Evolutionary conservation across 2,113 vertebrate genomes (phyloP).

Genomic region (Xenopus tropicalis): DNA sequence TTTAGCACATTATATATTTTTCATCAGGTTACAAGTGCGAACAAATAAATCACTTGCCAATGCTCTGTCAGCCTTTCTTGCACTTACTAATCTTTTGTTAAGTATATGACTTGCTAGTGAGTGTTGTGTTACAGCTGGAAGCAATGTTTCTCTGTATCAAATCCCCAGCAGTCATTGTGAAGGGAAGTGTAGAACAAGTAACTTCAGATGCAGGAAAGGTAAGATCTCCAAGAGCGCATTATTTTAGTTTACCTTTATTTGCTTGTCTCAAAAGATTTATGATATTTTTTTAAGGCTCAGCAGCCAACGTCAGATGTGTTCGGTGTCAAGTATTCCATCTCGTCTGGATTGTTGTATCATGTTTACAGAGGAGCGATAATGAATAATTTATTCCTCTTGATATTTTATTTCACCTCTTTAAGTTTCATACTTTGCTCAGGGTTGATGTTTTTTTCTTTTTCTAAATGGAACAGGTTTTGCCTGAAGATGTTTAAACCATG

Average conservation of each 20-base stretch:
- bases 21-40: constrained; percentile 38
- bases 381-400: constrained; percentile 46
- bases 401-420: constrained; percentile 24
- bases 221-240: constrained; percentile 41
- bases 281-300: constrained; percentile 8
- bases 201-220: constrained; percentile 47
- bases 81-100: constrained; percentile 34
- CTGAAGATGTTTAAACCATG: constrained; percentile 47
- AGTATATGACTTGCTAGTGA: background rate
- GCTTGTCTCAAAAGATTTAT: constrained; percentile 50
- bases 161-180: constrained; percentile 48
- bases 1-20: constrained; percentile 44
- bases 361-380: constrained; percentile 38
- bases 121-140: constrained; percentile 52
- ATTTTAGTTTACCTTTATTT: constrained; percentile 43
- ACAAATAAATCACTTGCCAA: constrained; percentile 54
- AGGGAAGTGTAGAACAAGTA: constrained; percentile 59
- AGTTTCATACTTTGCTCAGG: constrained; percentile 37
- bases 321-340: constrained; percentile 27
- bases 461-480: constrained; percentile 35
- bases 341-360: constrained; percentile 32
- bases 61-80: constrained; percentile 56
- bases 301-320: constrained; percentile 20
- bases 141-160: constrained; percentile 53
- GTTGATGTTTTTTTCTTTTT: constrained; percentile 8